Percentiles rank a stretch among this genome's conserved stretches.
Conservation (phyloP, 2,113 vertebrate species). For the Neodon shergylaensis region DNA sequence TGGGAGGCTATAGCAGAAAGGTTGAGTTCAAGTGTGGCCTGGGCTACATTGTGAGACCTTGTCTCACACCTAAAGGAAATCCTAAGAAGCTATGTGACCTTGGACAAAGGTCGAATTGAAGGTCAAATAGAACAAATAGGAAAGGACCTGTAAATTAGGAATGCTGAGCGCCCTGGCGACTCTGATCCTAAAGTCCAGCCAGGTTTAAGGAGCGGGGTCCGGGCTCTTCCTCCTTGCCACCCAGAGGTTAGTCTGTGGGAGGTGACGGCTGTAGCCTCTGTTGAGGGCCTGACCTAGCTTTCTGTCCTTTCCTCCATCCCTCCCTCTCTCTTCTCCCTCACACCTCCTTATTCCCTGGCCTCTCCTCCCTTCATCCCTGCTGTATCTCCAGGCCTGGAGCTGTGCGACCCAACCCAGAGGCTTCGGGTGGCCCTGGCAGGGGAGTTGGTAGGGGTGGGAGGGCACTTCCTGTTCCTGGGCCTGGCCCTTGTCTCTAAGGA, state of each 20-base stretch:
- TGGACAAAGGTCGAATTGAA: slow-evolving; percentile 36
- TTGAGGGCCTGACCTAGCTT: slow-evolving; percentile 60
- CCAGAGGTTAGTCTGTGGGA: slow-evolving; percentile 52
- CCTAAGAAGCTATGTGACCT: slow-evolving; percentile 14
- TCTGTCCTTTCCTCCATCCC: slow-evolving; percentile 47
- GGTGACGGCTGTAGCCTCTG: background rate
- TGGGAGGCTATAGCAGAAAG: background rate
- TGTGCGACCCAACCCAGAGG: slow-evolving; percentile 91
- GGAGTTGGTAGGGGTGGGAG: slow-evolving; percentile 89
- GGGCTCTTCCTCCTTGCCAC: slow-evolving; percentile 11
- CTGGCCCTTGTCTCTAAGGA: slow-evolving; percentile 91
- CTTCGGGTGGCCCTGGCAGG: slow-evolving; percentile 89
- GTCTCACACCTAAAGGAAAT: background rate
- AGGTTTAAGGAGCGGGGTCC: slow-evolving; percentile 30
- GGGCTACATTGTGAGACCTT: background rate
- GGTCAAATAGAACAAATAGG: slow-evolving; percentile 29
- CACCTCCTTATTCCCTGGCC: background rate
- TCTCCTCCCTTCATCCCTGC: slow-evolving; percentile 50
- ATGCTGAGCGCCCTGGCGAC: background rate
- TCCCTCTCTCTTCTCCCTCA: background rate
- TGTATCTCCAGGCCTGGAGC: slow-evolving; percentile 89
- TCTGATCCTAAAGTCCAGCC: slow-evolving; percentile 9
- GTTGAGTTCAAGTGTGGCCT: background rate
- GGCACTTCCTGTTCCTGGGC: slow-evolving; percentile 91
- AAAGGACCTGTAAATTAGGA: background rate